Percentiles rank a stretch among this genome's conserved stretches.
Conservation (phyloP, 2,888 invertebrate genomes). For the Eucera pruinosa region DNA sequence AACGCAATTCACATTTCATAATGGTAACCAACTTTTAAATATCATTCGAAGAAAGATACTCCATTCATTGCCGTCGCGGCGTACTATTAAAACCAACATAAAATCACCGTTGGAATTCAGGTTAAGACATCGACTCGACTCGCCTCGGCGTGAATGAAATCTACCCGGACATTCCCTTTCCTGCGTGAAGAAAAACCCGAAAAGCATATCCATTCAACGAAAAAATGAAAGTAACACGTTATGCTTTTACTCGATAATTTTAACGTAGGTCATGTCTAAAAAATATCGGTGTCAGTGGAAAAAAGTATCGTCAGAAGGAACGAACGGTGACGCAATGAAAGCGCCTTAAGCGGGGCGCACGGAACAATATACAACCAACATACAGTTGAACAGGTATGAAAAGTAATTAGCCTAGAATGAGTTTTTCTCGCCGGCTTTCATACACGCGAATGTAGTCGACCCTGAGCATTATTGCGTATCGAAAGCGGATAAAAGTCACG, state of each 20-base stretch:
- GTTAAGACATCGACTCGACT: not conserved
- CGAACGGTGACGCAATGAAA: slow-evolving; percentile 36
- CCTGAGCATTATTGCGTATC: slow-evolving; percentile 61
- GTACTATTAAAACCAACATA: not conserved
- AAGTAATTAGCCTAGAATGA: slow-evolving; percentile 63
- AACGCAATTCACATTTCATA: no score
- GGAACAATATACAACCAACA: slow-evolving; percentile 33
- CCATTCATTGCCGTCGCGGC: not conserved
- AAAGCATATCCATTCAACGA: not conserved
- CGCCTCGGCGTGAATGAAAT: not conserved
- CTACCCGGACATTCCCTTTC: not conserved
- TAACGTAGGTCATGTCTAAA: not conserved
- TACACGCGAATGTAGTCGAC: slow-evolving; percentile 63
- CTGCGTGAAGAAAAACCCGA: not conserved
- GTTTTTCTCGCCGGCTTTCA: slow-evolving; percentile 48
- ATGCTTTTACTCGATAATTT: not conserved
- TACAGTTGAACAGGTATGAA: slow-evolving; percentile 46
- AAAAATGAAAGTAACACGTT: not conserved
- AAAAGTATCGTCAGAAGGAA: slow-evolving; percentile 19
- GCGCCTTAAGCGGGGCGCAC: slow-evolving; percentile 11
- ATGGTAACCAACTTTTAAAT: no score
- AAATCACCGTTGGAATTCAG: slow-evolving; percentile 5
- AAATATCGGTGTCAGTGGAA: not conserved
- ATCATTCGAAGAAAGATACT: not conserved
- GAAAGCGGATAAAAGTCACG: slow-evolving; percentile 39